Evolutionary conservation across 2,797 vertebrate species (phyloP), one percentile per base, ranked within the genome.

Genomic region (Channa striata): DNA sequence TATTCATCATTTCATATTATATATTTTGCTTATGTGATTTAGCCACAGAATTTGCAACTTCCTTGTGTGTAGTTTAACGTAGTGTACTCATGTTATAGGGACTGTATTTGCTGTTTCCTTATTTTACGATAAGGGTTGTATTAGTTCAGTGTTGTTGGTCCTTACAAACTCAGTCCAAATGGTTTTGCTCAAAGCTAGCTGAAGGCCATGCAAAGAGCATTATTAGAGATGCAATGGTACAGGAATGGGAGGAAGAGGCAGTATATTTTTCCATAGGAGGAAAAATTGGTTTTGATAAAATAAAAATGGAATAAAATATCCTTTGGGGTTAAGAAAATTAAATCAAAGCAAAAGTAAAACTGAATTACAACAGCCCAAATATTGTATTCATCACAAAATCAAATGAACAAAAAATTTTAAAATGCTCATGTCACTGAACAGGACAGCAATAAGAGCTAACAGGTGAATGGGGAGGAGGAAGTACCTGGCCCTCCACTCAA

Each of bases 401-500:
- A 75, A 74, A 76, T 37, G 20, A 79, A 88, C 85, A 59, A 14
- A 70, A 74, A 66, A 4, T 72, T 72, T 71, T 7, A 87, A 83
- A 78, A 89, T 86, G 80, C 79, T 72, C 70, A 66, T 59, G 72
- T 68, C 44, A 84, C 78, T 34, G 56, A 86, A 81, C 46, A 43
- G 87, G 90, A 89, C 83, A 89, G 84, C 79, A 82, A 39, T 72
- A 85, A 79, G 77, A 91, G 57, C 77, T 91, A 86, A 92, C 91
- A 91, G 83, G 87, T 88, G 83, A 92, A 93, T 78, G 84, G 93
- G 89, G 91, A 93, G 92, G 92, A 89, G 85, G 89, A 94, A 75
- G 92, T 98, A 99, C 97, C 97, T 99, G 97, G 92, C 92, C 97
- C 94, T 95, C 95, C 96, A 93, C 97, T 99, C 96, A 98, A 96